phyloP scores from a whole-genome alignment of 2,888 invertebrate genomes.

The Linnaemya vulpina region DNA sequence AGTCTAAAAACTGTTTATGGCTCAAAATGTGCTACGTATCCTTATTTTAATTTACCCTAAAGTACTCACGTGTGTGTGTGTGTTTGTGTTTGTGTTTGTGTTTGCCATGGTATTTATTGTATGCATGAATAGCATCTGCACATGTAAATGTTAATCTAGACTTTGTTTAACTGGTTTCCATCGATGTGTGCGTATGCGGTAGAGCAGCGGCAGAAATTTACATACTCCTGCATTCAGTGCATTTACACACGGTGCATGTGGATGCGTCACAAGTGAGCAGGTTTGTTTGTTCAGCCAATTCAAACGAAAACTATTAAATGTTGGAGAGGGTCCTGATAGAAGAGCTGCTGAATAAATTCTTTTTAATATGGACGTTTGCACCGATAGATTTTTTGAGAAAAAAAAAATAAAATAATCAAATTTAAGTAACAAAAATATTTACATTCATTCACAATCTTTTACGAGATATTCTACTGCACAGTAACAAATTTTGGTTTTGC shows the following conservation, averaged over 20 bases:
- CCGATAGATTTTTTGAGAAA: too few relatives aligned
- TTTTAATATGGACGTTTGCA: too few relatives aligned
- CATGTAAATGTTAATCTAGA: background rate
- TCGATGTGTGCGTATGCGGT: background rate
- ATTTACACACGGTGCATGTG: too few relatives aligned
- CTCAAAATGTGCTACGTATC: conserved; percentile 34
- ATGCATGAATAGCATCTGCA: background rate
- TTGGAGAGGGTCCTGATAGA: background rate
- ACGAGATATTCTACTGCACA: too few relatives aligned
- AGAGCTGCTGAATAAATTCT: background rate
- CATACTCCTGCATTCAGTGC: background rate
- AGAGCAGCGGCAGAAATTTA: conserved; percentile 24
- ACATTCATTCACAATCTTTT: too few relatives aligned
- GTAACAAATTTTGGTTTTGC: too few relatives aligned
- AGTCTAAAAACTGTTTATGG: conserved; percentile 21
- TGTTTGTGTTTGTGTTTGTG: background rate
- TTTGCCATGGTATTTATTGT: background rate
- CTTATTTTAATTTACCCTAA: conserved; percentile 22
- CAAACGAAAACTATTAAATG: conserved; percentile 14
- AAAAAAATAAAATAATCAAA: too few relatives aligned
- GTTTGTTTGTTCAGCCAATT: too few relatives aligned
- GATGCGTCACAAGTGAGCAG: too few relatives aligned
- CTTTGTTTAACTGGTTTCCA: background rate
- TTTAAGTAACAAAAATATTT: too few relatives aligned
- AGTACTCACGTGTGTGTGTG: background rate